Base-by-base conservation (phyloP, 2,113 vertebrate genomes). In the Serilophus lunatus region DNA sequence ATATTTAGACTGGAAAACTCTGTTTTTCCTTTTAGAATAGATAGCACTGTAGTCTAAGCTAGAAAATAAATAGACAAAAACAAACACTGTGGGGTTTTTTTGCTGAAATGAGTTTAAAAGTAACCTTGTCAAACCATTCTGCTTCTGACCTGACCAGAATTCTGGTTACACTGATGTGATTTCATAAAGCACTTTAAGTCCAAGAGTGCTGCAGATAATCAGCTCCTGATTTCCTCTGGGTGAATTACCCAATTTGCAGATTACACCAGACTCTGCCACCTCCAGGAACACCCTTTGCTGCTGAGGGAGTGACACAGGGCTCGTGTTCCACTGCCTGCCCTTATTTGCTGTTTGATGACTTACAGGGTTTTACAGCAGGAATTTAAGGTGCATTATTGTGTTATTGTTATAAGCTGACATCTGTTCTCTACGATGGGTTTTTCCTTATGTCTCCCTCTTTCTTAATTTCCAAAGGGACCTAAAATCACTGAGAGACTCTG, bases 321-420 rank as follows among this genome's bases (percentile, higher is more conserved):
- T 6, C 11, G 2, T 7, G 42, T 20, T 19, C 6, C 3, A 0
- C 45, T 56, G 44, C 56, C 60, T 22, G 60, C 8, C 15, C n/a
- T 45, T 17, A 4, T 7, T 11, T 13, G 16, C 54, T 47, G 35
- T 18, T 44, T 7, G 25, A 4, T 31, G 80, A 12, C 13, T 6
- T 23, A 16, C 1, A 28, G 24, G 14, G 3, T 31, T 35, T 60
- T 40, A 15, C 50, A 69, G 23, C 5, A 14, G 35, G 20, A 50
- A 9, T 57, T 38, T 6, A n/a, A 13, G 3, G 26, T 8, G 2
- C 13, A 5, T 33, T 51, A 17, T 19, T 10, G 9, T 54, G 4
- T 33, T 36, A 18, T 31, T 59, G 35, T 50, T 49, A 31, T 8
- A 29, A 23, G 19, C 19, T 29, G 36, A 19, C 12, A 50, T 9